phyloP scores from a whole-genome alignment of 2,888 invertebrate species.

The Lissonota sp. region DNA sequence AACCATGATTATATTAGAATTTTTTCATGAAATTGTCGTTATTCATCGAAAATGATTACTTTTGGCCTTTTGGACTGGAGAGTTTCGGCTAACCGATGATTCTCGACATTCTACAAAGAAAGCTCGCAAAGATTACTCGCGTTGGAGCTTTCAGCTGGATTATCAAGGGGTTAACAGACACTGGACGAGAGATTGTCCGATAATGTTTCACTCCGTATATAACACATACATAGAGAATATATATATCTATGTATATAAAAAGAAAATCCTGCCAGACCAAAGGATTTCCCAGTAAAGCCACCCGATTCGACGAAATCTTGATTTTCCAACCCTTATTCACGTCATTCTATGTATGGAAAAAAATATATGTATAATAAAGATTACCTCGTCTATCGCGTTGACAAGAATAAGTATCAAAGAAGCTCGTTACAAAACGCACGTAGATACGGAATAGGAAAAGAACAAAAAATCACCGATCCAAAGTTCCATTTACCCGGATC shows the following conservation, averaged over 20 bases:
- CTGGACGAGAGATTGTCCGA: conserved; percentile 50
- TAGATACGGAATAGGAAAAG: too few relatives aligned
- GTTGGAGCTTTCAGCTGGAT: conserved; percentile 29
- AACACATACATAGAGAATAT: background rate
- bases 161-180: conserved; percentile 34
- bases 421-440: background rate
- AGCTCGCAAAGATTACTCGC: conserved; percentile 23
- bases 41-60: too few relatives aligned
- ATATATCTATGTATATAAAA: conserved; percentile 3
- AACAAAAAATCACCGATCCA: too few relatives aligned
- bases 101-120: background rate
- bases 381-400: background rate
- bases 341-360: background rate
- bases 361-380: background rate
- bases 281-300: conserved; percentile 26
- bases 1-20: too few relatives aligned
- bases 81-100: background rate
- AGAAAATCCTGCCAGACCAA: background rate
- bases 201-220: conserved; percentile 38
- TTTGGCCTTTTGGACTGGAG: background rate
- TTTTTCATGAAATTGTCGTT: too few relatives aligned
- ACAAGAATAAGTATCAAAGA: background rate
- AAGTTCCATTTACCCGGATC: background rate
- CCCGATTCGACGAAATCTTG: conserved; percentile 26
- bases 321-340: conserved; percentile 32